Evolutionary conservation across 2,888 invertebrate genomes (phyloP).

Genomic region (Yponomeuta cagnagella): DNA sequence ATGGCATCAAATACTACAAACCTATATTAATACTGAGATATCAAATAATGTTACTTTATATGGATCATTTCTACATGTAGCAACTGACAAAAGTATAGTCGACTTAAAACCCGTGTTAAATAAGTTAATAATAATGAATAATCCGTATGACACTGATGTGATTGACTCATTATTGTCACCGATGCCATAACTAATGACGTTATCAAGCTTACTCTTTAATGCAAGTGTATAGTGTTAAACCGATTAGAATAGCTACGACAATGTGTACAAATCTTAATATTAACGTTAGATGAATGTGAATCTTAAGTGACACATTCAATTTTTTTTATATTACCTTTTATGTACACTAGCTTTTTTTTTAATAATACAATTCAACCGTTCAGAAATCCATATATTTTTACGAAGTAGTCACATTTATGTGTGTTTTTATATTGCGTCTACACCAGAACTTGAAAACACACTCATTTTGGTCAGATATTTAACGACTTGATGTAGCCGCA

Average conservation of each 20-base stretch:
- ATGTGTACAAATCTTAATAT: background rate
- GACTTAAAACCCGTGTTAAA: conserved; percentile 9
- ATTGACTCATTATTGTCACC: conserved; percentile 54
- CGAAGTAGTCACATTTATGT: background rate
- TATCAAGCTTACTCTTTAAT: background rate
- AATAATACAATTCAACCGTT: background rate
- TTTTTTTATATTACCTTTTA: background rate
- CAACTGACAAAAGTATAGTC: background rate
- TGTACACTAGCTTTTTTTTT: background rate
- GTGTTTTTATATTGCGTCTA: background rate
- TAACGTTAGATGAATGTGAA: background rate
- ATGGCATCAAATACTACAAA: conserved; percentile 63
- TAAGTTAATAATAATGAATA: conserved; percentile 6
- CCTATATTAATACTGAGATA: conserved; percentile 64
- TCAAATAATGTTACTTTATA: conserved; percentile 20
- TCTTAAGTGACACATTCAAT: background rate
- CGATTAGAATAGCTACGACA: background rate
- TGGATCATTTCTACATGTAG: background rate
- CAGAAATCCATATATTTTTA: background rate
- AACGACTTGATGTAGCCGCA: background rate
- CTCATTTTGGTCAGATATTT: background rate
- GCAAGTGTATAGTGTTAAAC: conserved; percentile 8
- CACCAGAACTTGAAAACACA: background rate
- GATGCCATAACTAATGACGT: conserved; percentile 22
- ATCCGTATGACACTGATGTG: conserved; percentile 55